These are phyloP conservation scores for Anolis apletophallus DNA, from an alignment of 2,797 vertebrate species.

Conservation along the genomic window DNA sequence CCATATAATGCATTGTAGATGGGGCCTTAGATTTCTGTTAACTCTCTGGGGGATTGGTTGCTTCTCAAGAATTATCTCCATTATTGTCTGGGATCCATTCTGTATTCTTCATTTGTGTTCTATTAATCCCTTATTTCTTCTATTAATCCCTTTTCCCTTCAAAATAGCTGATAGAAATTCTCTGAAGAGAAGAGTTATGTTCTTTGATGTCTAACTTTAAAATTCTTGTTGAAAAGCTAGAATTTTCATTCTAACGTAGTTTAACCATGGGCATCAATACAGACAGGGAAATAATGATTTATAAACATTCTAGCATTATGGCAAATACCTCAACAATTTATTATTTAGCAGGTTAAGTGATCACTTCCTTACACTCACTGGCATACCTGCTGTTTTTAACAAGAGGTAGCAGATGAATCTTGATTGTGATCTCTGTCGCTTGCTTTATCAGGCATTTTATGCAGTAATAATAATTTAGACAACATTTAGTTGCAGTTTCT, in stretches of 20 bases:
- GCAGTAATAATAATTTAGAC: not conserved
- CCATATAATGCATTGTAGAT: no score
- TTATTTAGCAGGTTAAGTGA: not conserved
- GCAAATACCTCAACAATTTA: not conserved
- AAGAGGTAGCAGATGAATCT: not conserved
- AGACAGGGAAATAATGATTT: no score
- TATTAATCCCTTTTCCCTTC: not conserved
- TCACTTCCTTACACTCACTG: not conserved
- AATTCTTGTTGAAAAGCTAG: constrained; percentile 17
- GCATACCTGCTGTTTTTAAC: not conserved
- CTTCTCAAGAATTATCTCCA: not conserved
- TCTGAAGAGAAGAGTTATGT: not conserved
- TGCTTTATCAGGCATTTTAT: not conserved
- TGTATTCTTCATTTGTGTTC: not conserved
- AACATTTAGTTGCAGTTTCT: not conserved
- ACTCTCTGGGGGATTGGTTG: not conserved
- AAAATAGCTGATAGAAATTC: not conserved
- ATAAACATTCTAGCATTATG: not conserved
- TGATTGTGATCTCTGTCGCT: not conserved
- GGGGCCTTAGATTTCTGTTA: not conserved
- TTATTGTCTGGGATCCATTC: not conserved
- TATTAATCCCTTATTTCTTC: no score
- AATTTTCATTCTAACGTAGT: not conserved
- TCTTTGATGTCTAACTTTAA: not conserved
- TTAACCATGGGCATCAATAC: not conserved